A percentile compares a stretch with the other conserved stretches of the same genome.
phyloP scores from a whole-genome alignment of 2,797 vertebrate genomes.

The Typhlichthys eigenmanni region DNA sequence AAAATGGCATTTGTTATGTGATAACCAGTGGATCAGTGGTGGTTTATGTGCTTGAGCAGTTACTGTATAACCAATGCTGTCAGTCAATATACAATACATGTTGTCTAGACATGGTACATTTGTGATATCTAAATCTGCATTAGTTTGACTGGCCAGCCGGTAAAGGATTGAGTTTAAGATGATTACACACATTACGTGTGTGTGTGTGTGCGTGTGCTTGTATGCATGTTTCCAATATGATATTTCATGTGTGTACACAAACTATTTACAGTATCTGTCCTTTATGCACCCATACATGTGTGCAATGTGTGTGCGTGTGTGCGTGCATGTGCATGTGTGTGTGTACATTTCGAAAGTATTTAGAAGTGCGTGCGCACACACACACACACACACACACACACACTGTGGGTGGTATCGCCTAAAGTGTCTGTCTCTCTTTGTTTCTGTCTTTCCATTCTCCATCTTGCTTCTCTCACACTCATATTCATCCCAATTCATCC shows the following conservation, averaged over 20 bases:
- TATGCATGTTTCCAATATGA: neutral
- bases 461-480: neutral
- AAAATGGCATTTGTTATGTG: slow-evolving; percentile 18
- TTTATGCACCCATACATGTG: neutral
- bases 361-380: neutral
- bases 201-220: neutral
- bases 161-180: slow-evolving; percentile 11
- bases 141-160: slow-evolving; percentile 36
- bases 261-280: neutral
- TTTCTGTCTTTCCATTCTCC: neutral
- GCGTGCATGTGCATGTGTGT: slow-evolving; percentile 12
- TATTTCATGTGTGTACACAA: neutral
- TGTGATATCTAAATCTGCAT: slow-evolving; percentile 24
- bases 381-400: neutral
- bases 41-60: slow-evolving; percentile 21
- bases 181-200: neutral
- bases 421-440: neutral
- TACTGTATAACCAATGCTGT: neutral
- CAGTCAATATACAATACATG: slow-evolving; percentile 20
- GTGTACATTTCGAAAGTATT: slow-evolving; percentile 9
- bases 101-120: slow-evolving; percentile 16
- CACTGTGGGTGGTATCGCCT: neutral
- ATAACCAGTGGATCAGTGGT: neutral
- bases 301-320: neutral
- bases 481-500: neutral